A percentile compares a stretch with the other conserved stretches of the same genome.
Conservation (phyloP, 2,797 vertebrate species). For the Xenopus petersii region DNA sequence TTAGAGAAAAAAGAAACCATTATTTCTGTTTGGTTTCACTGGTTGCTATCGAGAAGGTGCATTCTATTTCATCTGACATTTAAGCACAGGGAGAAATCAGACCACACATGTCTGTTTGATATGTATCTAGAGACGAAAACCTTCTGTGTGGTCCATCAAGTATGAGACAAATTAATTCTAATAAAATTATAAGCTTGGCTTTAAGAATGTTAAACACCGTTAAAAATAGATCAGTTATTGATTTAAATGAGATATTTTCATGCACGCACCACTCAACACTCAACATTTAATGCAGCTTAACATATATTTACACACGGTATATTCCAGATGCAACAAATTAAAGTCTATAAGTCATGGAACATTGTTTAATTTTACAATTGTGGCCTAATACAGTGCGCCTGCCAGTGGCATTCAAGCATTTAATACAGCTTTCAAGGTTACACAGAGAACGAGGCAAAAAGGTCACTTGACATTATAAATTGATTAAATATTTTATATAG, state of each 20-base stretch:
- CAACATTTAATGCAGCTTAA: not conserved
- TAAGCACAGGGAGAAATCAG: constrained; percentile 55
- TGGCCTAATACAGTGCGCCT: not conserved
- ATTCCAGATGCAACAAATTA: not conserved
- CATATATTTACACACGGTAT: not conserved
- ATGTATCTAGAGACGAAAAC: constrained; percentile 55
- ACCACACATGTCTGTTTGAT: constrained; percentile 57
- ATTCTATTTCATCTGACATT: constrained; percentile 59
- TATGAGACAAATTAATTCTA: constrained; percentile 24
- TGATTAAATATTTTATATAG: no score
- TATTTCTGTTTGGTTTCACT: constrained; percentile 44
- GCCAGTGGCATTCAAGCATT: constrained; percentile 2
- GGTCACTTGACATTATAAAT: no score
- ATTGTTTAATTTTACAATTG: not conserved
- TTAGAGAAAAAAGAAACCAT: constrained; percentile 25
- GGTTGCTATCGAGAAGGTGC: constrained; percentile 49
- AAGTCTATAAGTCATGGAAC: not conserved
- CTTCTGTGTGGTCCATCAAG: constrained; percentile 57
- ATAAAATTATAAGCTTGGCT: constrained; percentile 30
- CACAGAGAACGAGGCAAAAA: not conserved
- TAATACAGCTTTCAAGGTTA: not conserved
- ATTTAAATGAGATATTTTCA: not conserved
- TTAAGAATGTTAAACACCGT: constrained; percentile 20
- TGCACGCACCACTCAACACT: not conserved
- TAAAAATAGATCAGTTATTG: constrained; percentile 16